phyloP scores from a whole-genome alignment of 2,113 vertebrate genomes.

The Dicerorhinus sumatrensis region DNA sequence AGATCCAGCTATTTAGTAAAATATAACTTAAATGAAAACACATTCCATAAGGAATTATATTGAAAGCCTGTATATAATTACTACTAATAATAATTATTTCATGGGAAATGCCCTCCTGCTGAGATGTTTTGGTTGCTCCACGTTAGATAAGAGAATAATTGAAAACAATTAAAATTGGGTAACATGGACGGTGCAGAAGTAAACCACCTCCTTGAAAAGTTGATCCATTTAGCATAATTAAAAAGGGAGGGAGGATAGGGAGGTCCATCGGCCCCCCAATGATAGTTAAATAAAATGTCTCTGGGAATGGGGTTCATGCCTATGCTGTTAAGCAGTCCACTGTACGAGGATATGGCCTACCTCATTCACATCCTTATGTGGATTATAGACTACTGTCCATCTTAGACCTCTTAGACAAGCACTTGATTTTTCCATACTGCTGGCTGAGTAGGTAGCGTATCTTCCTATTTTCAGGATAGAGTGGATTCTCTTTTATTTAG shows the following conservation, averaged over 20 bases:
- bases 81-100: background rate
- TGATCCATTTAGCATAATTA: background rate
- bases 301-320: background rate
- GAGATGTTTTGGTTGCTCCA: background rate
- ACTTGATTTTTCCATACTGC: background rate
- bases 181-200: background rate
- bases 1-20: constrained; percentile 7
- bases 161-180: constrained; percentile 39
- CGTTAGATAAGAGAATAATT: background rate
- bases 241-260: background rate
- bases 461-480: background rate
- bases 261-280: background rate
- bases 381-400: background rate
- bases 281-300: background rate
- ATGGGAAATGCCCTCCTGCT: background rate
- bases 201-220: constrained; percentile 4
- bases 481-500: background rate
- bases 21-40: background rate
- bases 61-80: background rate
- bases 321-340: background rate
- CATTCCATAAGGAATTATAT: background rate
- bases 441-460: background rate
- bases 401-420: background rate
- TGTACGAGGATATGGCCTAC: accelerated
- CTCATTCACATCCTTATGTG: background rate